Conservation (phyloP, 2,888 invertebrate species). For the Idaea biselata region DNA sequence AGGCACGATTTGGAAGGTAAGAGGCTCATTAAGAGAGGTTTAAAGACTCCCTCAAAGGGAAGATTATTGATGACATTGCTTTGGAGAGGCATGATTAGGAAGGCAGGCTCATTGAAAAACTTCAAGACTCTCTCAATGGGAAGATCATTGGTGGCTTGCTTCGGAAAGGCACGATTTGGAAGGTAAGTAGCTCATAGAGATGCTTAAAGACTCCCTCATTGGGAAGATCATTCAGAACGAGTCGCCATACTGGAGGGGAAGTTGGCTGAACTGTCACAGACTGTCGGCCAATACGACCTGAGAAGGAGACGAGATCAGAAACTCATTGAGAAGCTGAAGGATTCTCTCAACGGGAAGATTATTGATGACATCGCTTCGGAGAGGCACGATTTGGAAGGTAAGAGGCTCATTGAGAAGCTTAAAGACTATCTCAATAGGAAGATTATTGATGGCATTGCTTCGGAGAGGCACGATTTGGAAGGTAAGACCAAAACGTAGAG, state of each 20-base stretch:
- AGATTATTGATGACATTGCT: conserved; percentile 51
- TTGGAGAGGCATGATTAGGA: conserved; percentile 26
- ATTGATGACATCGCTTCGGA: conserved; percentile 46
- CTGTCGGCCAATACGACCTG: conserved; percentile 88
- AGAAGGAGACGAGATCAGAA: conserved; percentile 86
- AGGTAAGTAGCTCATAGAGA: conserved; percentile 69
- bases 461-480: too few species aligned
- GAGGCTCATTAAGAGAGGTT: conserved; percentile 69
- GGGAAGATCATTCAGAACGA: conserved; percentile 75
- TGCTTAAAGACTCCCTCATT: conserved; percentile 75
- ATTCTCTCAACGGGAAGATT: conserved; percentile 60
- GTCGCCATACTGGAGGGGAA: conserved; percentile 88
- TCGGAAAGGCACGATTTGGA: conserved; percentile 26
- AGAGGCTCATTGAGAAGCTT: conserved; percentile 51
- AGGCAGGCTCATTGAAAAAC: conserved; percentile 64
- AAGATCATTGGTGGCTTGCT: conserved; percentile 50
- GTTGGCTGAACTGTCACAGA: conserved; percentile 88
- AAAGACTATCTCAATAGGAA: conserved; percentile 27
- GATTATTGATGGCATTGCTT: too few species aligned
- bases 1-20: too few species aligned
- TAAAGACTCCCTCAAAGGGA: conserved; percentile 70
- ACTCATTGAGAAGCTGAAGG: conserved; percentile 84
- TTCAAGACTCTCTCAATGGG: conserved; percentile 76
- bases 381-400: conserved; percentile 32
- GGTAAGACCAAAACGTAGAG: too few species aligned